These are phyloP conservation scores for Columba livia DNA, from an alignment of 2,113 vertebrate genomes.

Conservation along the genomic window DNA sequence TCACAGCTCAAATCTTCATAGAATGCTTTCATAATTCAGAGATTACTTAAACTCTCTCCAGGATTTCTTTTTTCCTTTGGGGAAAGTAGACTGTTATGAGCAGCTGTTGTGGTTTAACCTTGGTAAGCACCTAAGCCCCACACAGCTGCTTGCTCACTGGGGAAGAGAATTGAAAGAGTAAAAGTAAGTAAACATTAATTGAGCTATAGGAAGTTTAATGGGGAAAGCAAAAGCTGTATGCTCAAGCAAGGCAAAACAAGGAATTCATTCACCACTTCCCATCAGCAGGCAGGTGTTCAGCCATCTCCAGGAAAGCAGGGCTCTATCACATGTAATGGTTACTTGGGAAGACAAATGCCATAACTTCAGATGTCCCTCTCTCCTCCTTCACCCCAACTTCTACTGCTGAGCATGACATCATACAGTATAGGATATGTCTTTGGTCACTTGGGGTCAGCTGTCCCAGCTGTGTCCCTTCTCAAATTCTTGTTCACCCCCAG, in stretches of 20 bases:
- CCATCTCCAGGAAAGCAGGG: background rate
- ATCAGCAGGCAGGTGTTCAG: background rate
- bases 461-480: background rate
- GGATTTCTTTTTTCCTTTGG: background rate
- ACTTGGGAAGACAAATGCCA: background rate
- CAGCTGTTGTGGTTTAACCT: background rate
- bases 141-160: background rate
- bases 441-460: background rate
- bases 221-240: background rate
- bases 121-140: background rate
- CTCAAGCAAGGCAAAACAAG: background rate
- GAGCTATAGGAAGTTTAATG: background rate
- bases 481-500: background rate
- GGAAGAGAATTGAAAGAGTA: background rate
- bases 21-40: background rate
- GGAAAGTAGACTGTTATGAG: background rate
- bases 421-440: background rate
- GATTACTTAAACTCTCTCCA: background rate
- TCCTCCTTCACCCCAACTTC: background rate
- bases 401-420: background rate
- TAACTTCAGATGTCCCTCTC: too few relatives aligned
- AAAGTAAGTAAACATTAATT: background rate
- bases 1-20: background rate
- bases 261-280: background rate
- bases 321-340: too few relatives aligned